These are phyloP conservation scores for Alethe diademata DNA, from an alignment of 2,113 vertebrate genomes.

Conservation along the genomic window DNA sequence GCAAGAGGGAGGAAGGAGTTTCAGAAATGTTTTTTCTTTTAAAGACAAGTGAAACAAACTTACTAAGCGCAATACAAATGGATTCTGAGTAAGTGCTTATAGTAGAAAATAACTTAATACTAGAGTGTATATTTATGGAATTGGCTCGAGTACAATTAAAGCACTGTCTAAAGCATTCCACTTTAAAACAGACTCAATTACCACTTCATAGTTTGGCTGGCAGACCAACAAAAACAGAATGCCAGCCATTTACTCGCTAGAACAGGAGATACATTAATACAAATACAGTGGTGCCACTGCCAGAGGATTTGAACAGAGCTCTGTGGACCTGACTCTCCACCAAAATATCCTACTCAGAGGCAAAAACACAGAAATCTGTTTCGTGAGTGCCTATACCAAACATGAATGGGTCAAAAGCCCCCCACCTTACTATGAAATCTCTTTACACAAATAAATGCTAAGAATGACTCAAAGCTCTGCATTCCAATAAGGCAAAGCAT, in stretches of 20 bases:
- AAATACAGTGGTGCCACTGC: constrained; percentile 6
- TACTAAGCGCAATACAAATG: neutral
- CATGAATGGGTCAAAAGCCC: neutral
- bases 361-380: neutral
- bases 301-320: neutral
- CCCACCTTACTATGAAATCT: neutral
- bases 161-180: constrained; percentile 56
- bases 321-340: neutral
- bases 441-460: neutral
- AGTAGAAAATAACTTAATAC: constrained; percentile 38
- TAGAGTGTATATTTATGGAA: constrained; percentile 7
- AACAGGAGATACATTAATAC: constrained; percentile 60
- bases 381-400: neutral
- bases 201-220: constrained; percentile 56
- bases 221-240: constrained; percentile 59
- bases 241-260: constrained; percentile 55
- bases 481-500: neutral
- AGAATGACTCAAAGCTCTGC: neutral
- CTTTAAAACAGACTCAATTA: constrained; percentile 59
- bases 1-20: neutral
- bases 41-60: constrained; percentile 26
- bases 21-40: neutral
- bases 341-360: neutral
- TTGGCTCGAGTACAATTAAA: constrained; percentile 51
- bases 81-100: neutral